Evolutionary conservation across 1,140 invertebrate genomes (phyloP), one percentile per base, ranked within the genome.

Genomic region (Brachionus paranguensis): DNA sequence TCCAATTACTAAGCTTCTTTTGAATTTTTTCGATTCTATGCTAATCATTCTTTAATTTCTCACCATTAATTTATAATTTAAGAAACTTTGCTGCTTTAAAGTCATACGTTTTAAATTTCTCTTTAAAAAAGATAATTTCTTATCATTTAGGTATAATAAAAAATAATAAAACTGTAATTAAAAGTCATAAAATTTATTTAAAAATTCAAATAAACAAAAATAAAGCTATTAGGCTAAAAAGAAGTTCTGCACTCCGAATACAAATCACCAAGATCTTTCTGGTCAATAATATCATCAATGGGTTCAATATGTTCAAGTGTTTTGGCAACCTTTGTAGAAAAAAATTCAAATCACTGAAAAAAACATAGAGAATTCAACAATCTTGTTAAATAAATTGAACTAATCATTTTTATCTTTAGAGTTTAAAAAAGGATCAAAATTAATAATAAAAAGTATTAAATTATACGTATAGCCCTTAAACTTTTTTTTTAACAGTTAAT

Each of bases 171-270:
- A 53, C 45, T 6, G 12, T 27, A 53, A 29, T 20, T 33, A 55
- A 55, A 55, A 41, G 29, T 79, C 6, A 64, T 60, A 33, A 79
- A 79, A 41, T 55, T 47, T 41, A 41, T 50, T 78, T 14, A 79
- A 64, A 79, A 17, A 0, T 64, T 33, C 3, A 41, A 37, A 3
- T 6, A 53, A 53, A 55, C 14, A 43, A 43, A 43, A 17, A 37
- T 11, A 20, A 17, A 14, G 17, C 14, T 10, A 53, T 50, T 17
- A 27, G 2, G n/a, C 41, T 79, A 79, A 64, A 79, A 79, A 20
- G 76, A 79, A 37, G 76, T 79, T 55, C 76, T 55, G 12, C 76
- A 79, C 45, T 78, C 29, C 37, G 76, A 79, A 50, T 55, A 78
- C 24, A 17, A 33, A 24, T 33, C 29, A 17, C 50, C 76, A 24